Conservation (phyloP, 1,140 invertebrate species). For the Meloidogyne chitwoodi region DNA sequence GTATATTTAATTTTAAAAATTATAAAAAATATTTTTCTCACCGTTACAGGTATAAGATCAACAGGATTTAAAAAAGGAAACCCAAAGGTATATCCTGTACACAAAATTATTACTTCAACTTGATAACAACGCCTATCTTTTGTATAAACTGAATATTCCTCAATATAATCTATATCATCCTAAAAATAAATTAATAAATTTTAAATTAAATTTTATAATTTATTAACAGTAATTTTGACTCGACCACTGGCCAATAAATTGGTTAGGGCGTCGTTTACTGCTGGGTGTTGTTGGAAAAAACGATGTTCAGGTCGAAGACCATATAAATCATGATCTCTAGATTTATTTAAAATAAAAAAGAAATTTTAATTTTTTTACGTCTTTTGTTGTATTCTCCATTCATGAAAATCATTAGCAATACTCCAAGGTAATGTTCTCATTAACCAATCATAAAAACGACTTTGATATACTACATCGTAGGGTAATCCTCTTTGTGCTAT, state of each 20-base stretch:
- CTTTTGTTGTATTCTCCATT: constrained; percentile 53
- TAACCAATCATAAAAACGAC: constrained; percentile 40
- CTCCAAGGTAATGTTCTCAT: constrained; percentile 50
- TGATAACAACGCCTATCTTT: constrained; percentile 51
- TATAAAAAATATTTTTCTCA: constrained; percentile 13
- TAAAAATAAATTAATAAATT: constrained; percentile 31
- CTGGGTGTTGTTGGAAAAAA: constrained; percentile 63
- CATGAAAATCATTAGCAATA: constrained; percentile 57
- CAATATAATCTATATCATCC: constrained; percentile 60
- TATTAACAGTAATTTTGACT: constrained; percentile 60
- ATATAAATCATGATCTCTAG: constrained; percentile 62
- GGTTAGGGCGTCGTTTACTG: constrained; percentile 66
- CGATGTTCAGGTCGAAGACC: constrained; percentile 62
- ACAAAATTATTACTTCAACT: constrained; percentile 60
- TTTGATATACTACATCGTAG: constrained; percentile 50
- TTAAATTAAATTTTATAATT: background rate
- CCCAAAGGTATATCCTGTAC: constrained; percentile 62
- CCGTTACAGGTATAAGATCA: constrained; percentile 42
- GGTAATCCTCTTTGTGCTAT: constrained; percentile 50
- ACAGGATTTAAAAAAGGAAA: constrained; percentile 61
- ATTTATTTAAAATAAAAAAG: constrained; percentile 46
- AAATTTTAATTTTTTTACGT: constrained; percentile 19
- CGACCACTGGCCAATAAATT: constrained; percentile 63
- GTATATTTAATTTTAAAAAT: background rate
- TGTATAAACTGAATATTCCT: constrained; percentile 59